These are phyloP conservation scores for Eretmochelys imbricata DNA, from an alignment of 2,113 vertebrate genomes.

Conservation along the genomic window DNA sequence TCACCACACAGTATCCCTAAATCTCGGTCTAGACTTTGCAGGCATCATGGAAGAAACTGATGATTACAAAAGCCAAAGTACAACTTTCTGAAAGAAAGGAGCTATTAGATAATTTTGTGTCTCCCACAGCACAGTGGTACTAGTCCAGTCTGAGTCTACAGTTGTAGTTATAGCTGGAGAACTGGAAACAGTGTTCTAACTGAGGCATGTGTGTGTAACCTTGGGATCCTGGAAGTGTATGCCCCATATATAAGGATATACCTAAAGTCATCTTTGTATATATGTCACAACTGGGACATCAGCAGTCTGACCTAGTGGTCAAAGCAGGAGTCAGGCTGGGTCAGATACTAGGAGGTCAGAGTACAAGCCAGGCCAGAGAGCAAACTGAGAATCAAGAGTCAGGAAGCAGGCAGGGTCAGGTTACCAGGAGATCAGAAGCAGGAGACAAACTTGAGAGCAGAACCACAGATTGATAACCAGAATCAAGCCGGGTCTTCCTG, in stretches of 20 bases:
- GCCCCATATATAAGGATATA: background rate
- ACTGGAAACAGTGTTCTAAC: background rate
- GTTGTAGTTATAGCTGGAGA: background rate
- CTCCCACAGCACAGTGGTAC: background rate
- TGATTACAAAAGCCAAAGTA: background rate
- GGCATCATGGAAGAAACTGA: background rate
- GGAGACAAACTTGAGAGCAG: too few species aligned
- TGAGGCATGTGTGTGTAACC: background rate
- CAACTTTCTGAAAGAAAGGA: background rate
- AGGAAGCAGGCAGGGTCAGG: background rate
- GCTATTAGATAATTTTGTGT: background rate
- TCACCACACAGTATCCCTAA: background rate
- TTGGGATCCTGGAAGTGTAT: background rate
- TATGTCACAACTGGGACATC: background rate
- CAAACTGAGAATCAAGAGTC: background rate
- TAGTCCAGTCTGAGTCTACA: background rate
- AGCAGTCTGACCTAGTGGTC: background rate
- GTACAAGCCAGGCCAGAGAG: background rate
- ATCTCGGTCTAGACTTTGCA: background rate
- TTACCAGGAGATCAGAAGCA: background rate
- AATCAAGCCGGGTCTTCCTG: accelerated
- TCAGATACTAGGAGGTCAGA: background rate
- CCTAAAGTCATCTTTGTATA: background rate
- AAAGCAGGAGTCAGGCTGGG: background rate
- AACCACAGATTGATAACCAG: too few species aligned